Evolutionary conservation across 2,888 invertebrate genomes (phyloP), one percentile per base, ranked within the genome.

Genomic region (Drosophila histrio): DNA sequence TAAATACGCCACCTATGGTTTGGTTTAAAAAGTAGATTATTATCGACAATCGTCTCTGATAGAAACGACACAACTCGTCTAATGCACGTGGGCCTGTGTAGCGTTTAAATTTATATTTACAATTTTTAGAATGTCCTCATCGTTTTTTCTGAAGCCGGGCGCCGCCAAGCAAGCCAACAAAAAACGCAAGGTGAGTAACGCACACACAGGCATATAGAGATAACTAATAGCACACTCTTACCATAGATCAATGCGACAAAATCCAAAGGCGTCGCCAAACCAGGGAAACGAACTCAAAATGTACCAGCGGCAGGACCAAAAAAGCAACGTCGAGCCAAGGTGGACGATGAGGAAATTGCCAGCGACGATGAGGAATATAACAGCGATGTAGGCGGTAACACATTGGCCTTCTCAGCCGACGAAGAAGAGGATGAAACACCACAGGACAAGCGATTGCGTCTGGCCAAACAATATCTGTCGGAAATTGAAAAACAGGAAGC

Each of bases 401-500:
- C 81, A 21, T 62, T 86, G 32, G 70, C 72, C 3, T 91, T 89
- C 59, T 85, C 89, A 0, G 88, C 84, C 2, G 89, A 90, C 53
- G 89, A 90, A 13, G 91, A 90, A 54, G 92, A 91, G 59, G 92
- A 92, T 60, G 96, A 97, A 91, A 97, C 97, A 1, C 95, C 96
- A 0, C 97, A 98, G 90, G 97, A 98, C 88, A 98, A 98, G 90
- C 96, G 97, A 77, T 90, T 98, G 47, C 94, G 98, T 41, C 92
- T 98, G 67, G 98, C 98, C 0, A 98, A 98, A 90, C 94, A 96
- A 89, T 98, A 98, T 91, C 92, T 99, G 30, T 93, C 96, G 86
- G 96, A 97, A 93, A 95, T 98, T 41, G 95, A 96, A 91, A 94
- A 94, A 87, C 95, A 97, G 93, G 96, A 96, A 90, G 94, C 94